phyloP scores from a whole-genome alignment of 2,113 vertebrate species.

The Oncorhynchus masou region DNA sequence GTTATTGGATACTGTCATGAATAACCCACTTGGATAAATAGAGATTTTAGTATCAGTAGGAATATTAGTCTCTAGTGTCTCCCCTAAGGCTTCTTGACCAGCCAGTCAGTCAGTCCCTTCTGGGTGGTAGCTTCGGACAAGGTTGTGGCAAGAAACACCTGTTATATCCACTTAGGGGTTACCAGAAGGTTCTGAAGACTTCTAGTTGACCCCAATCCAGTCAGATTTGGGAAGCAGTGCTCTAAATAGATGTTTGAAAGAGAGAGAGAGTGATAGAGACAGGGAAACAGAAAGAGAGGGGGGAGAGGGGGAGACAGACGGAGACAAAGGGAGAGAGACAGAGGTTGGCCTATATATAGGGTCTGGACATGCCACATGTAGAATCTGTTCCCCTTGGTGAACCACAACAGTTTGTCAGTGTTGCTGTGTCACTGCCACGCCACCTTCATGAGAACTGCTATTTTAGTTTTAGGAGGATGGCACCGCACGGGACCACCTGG shows the following conservation, averaged over 20 bases:
- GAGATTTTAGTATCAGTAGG: no score
- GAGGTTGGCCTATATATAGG: slow-evolving; percentile 66
- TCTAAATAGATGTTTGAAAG: slow-evolving; percentile 59
- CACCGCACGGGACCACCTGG: background rate
- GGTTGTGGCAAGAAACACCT: no score
- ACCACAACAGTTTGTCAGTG: slow-evolving; percentile 6
- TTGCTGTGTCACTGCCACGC: background rate
- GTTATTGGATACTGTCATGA: background rate
- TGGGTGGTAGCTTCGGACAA: no score
- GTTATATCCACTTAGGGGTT: background rate
- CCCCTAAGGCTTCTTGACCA: no score
- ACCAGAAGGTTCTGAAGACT: slow-evolving; percentile 22
- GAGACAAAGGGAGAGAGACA: slow-evolving; percentile 33
- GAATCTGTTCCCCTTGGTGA: slow-evolving; percentile 41
- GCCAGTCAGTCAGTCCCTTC: no score
- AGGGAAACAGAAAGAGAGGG: no score
- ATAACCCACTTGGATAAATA: background rate
- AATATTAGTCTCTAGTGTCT: no score
- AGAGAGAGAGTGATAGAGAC: no score
- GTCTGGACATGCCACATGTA: slow-evolving; percentile 35
- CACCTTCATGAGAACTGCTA: background rate
- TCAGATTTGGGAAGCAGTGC: slow-evolving; percentile 42
- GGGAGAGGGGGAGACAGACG: no score
- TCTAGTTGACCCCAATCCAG: slow-evolving; percentile 41
- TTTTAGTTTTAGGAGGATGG: background rate